Evolutionary conservation across 2,888 invertebrate species (phyloP).

Genomic region (Conops quadrifasciatus): DNA sequence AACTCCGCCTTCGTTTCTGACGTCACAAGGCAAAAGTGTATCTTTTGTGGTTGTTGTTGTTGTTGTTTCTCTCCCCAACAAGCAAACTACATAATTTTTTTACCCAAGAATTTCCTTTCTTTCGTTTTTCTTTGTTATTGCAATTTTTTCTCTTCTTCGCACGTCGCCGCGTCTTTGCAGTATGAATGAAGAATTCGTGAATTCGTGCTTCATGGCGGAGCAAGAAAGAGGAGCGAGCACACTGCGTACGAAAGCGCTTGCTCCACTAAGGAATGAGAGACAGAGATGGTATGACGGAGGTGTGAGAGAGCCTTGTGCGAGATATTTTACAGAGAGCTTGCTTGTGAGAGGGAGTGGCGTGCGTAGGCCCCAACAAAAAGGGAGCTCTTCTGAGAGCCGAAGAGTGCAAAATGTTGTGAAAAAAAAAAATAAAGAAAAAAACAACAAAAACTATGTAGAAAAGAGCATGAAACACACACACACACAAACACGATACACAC

Average conservation of each 20-base stretch:
- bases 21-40: conserved; percentile 19
- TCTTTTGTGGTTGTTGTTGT: background rate
- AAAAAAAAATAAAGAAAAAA: conserved; percentile 22
- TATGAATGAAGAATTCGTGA: background rate
- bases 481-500: background rate
- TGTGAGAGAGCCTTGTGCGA: background rate
- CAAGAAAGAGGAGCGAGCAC: background rate
- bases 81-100: conserved; percentile 12
- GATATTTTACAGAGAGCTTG: background rate
- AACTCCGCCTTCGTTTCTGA: conserved; percentile 28
- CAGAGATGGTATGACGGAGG: background rate
- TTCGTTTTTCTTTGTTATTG: conserved; percentile 1
- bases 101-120: background rate
- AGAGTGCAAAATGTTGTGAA: background rate
- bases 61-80: background rate
- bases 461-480: conserved; percentile 16
- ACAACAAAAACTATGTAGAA: background rate
- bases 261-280: background rate
- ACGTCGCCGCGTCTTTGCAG: background rate
- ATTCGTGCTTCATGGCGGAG: background rate
- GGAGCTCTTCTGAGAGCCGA: background rate
- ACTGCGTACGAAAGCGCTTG: background rate
- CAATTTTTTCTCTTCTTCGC: background rate
- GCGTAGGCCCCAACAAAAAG: conserved; percentile 18
- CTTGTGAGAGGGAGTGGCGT: conserved; percentile 14